phyloP scores from a whole-genome alignment of 2,797 vertebrate species.

The Rhinichthys osculus region DNA sequence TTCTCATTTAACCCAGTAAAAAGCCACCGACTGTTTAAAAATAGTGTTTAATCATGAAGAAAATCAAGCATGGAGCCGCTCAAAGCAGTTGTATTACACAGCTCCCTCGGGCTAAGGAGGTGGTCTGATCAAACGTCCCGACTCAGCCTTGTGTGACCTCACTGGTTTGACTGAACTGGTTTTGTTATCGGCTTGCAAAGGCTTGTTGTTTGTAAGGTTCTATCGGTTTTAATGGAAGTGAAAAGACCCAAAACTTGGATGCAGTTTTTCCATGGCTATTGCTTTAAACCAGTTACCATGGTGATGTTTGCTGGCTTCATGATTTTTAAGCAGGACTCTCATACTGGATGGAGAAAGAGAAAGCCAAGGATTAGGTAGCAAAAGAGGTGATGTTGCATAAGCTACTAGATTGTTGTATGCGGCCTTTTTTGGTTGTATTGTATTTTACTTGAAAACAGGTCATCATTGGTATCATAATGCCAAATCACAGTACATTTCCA shows the following conservation, averaged over 20 bases:
- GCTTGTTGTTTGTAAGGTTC: constrained; percentile 39
- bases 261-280: constrained; percentile 65
- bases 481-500: not conserved
- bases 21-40: constrained; percentile 40
- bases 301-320: constrained; percentile 72
- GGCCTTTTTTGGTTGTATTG: constrained; percentile 50
- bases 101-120: constrained; percentile 33
- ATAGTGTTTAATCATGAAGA: constrained; percentile 41
- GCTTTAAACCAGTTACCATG: constrained; percentile 77
- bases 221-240: constrained; percentile 39
- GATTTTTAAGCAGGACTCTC: constrained; percentile 75
- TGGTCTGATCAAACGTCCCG: constrained; percentile 45
- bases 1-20: constrained; percentile 28
- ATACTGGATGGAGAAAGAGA: constrained; percentile 59
- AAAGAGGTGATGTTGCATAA: constrained; percentile 54
- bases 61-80: constrained; percentile 28
- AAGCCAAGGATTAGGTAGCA: constrained; percentile 69
- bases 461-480: not conserved
- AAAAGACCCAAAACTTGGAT: constrained; percentile 49
- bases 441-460: not conserved
- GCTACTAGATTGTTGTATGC: constrained; percentile 62
- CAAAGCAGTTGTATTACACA: constrained; percentile 27
- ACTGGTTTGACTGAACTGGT: constrained; percentile 43
- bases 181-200: constrained; percentile 37
- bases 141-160: constrained; percentile 61